These are phyloP conservation scores for Myotis brandtii DNA, from an alignment of 2,113 vertebrate genomes.

Conservation along the genomic window DNA sequence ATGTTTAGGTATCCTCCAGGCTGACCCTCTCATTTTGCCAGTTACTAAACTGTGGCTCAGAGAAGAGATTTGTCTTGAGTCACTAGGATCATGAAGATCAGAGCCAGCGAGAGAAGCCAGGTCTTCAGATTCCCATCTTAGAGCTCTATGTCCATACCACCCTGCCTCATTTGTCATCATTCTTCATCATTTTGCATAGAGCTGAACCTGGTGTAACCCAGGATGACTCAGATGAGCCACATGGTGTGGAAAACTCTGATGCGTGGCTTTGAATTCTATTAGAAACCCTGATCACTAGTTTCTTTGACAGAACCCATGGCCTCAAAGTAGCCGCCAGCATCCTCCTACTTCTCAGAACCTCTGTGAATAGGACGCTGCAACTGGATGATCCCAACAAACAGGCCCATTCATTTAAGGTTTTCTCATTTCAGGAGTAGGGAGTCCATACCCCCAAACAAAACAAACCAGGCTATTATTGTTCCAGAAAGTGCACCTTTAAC, in stretches of 20 bases:
- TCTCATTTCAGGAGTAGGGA: neutral
- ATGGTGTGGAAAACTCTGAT: neutral
- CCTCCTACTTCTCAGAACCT: neutral
- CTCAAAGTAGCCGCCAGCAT: neutral
- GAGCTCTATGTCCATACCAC: neutral
- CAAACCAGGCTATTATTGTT: neutral
- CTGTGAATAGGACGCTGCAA: neutral
- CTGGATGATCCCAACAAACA: neutral
- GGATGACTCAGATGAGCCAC: constrained; percentile 15
- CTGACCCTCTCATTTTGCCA: neutral
- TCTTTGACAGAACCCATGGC: neutral
- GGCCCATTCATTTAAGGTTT: neutral
- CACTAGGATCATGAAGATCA: neutral
- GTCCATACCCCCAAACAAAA: neutral
- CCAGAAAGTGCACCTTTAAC: neutral
- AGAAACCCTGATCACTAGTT: neutral
- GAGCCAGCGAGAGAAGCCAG: neutral
- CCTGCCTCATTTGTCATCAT: neutral
- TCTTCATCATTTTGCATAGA: constrained; percentile 2
- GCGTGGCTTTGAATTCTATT: neutral
- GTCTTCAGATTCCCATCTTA: neutral
- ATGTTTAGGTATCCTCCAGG: neutral
- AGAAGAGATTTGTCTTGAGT: neutral
- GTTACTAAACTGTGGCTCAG: neutral
- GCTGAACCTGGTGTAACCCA: neutral